A percentile compares a stretch with the other conserved stretches of the same genome.
These are phyloP conservation scores for Anguilla obscura DNA, from an alignment of 2,797 vertebrate species.

Conservation along the genomic window DNA sequence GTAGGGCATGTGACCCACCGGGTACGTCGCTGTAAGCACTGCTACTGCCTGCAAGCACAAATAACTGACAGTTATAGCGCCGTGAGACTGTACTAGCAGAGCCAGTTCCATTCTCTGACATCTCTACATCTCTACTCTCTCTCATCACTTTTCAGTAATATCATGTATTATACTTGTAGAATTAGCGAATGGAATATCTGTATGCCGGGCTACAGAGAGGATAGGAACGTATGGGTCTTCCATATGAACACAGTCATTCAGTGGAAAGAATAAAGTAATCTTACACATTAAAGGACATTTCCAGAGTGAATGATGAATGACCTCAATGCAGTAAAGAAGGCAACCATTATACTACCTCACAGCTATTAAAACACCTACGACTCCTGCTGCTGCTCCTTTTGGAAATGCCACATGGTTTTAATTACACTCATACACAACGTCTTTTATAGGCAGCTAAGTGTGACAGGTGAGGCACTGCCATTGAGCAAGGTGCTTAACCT, in stretches of 20 bases:
- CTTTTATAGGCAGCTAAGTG: background rate
- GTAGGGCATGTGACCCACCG: conserved; percentile 98
- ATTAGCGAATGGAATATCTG: background rate
- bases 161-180: background rate
- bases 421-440: background rate
- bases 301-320: background rate
- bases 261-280: background rate
- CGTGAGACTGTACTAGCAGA: background rate
- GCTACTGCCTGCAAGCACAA: conserved; percentile 85
- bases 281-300: background rate
- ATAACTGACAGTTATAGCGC: conserved; percentile 33
- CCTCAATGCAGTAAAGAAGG: background rate
- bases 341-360: background rate
- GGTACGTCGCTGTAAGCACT: conserved; percentile 95
- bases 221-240: background rate
- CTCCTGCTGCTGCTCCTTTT: background rate
- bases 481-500: background rate
- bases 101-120: conserved; percentile 2
- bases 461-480: background rate
- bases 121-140: background rate
- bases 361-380: background rate
- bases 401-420: background rate
- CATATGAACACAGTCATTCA: background rate
- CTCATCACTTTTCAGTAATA: background rate
- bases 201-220: background rate